phyloP scores from a whole-genome alignment of 2,888 invertebrate species.

The Tribolium freemani region DNA sequence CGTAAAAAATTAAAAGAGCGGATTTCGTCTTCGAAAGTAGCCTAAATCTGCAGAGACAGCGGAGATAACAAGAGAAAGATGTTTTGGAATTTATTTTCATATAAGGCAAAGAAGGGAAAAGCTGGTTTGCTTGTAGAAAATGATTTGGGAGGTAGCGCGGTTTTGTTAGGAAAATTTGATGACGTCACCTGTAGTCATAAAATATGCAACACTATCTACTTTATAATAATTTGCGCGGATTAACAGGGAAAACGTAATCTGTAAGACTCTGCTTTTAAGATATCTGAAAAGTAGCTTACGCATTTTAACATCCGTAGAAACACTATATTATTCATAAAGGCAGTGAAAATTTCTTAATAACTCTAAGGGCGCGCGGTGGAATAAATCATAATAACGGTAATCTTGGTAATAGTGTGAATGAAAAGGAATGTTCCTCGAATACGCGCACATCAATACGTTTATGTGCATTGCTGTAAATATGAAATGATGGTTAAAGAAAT shows the following conservation, averaged over 20 bases:
- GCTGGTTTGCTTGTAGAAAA: constrained; percentile 9
- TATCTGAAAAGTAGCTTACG: constrained; percentile 49
- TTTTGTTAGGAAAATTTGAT: constrained; percentile 40
- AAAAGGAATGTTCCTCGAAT: constrained; percentile 37
- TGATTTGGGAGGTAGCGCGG: constrained; percentile 25
- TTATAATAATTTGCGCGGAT: constrained; percentile 45
- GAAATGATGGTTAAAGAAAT: constrained; percentile 35
- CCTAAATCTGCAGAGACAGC: constrained; percentile 38
- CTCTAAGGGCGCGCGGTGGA: constrained; percentile 12
- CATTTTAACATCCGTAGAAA: constrained; percentile 47
- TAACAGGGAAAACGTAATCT: constrained; percentile 44
- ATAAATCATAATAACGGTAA: constrained; percentile 43
- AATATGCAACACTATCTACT: constrained; percentile 43
- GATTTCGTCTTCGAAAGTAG: constrained; percentile 34
- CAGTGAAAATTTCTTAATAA: constrained; percentile 34
- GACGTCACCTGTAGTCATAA: constrained; percentile 36
- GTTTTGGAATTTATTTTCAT: constrained; percentile 44
- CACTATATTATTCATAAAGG: constrained; percentile 41
- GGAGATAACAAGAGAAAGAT: constrained; percentile 44
- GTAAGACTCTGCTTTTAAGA: constrained; percentile 44
- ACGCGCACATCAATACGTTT: constrained; percentile 39
- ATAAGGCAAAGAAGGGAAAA: constrained; percentile 20
- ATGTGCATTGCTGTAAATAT: constrained; percentile 40
- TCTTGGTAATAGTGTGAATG: constrained; percentile 40
- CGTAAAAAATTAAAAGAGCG: constrained; percentile 37